These are phyloP conservation scores for Caenorhabditis inopinata DNA, from an alignment of 1,140 invertebrate genomes.

Conservation along the genomic window DNA sequence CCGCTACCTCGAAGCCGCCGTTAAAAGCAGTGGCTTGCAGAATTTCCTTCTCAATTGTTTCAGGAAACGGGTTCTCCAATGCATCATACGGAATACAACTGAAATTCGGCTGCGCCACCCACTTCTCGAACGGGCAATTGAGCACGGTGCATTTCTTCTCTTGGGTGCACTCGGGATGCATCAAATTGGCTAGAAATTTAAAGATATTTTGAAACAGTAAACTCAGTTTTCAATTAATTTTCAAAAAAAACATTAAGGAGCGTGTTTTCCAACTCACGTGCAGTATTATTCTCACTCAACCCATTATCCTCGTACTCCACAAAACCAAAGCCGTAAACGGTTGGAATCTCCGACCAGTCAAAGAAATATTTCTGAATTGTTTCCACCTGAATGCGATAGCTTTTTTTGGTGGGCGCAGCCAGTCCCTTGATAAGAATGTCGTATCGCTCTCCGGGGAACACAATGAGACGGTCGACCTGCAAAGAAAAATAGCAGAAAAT, in stretches of 20 bases:
- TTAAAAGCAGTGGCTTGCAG: slow-evolving; percentile 55
- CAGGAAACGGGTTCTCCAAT: slow-evolving; percentile 51
- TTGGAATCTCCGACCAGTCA: slow-evolving; percentile 6
- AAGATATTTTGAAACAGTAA: background rate
- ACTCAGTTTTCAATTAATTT: background rate
- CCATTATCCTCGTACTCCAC: background rate
- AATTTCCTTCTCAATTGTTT: slow-evolving; percentile 54
- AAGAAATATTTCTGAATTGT: slow-evolving; percentile 18
- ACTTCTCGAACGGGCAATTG: slow-evolving; percentile 61
- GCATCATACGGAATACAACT: slow-evolving; percentile 53
- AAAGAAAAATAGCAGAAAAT: background rate
- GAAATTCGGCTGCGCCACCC: slow-evolving; percentile 47
- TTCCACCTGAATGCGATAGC: slow-evolving; percentile 56
- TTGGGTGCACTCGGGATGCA: slow-evolving; percentile 54
- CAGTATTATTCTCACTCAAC: slow-evolving; percentile 23
- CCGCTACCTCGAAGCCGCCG: slow-evolving; percentile 51
- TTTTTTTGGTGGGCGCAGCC: slow-evolving; percentile 46
- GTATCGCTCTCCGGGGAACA: slow-evolving; percentile 64
- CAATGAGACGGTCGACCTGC: slow-evolving; percentile 56
- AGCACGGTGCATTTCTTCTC: slow-evolving; percentile 52
- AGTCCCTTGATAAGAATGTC: slow-evolving; percentile 59
- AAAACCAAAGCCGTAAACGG: slow-evolving; percentile 1
- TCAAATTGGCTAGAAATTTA: slow-evolving; percentile 56
- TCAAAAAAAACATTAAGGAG: background rate
- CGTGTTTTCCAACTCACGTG: background rate